A percentile compares a stretch with the other conserved stretches of the same genome.
Conservation (phyloP, 2,888 invertebrate species). For the Nephrotoma guestfalica region DNA sequence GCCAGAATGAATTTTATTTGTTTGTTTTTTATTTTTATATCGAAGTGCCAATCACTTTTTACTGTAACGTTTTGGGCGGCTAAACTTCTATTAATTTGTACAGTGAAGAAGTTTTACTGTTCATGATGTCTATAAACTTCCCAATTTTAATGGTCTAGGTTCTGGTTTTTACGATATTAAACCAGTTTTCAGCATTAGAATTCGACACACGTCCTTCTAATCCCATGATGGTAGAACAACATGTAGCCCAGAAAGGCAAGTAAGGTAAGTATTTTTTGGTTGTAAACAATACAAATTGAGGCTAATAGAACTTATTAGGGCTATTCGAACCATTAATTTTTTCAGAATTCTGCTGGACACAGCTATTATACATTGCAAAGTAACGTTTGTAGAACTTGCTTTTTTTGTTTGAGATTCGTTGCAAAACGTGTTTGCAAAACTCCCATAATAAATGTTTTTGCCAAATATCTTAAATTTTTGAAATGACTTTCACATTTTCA, state of each 20-base stretch:
- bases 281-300: neutral
- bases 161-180: neutral
- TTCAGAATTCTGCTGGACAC: too few species aligned
- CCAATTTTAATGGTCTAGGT: neutral
- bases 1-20: neutral
- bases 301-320: too few species aligned
- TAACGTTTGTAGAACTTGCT: too few species aligned
- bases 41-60: too few species aligned
- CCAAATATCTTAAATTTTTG: too few species aligned
- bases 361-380: too few species aligned
- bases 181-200: neutral
- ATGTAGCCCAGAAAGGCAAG: neutral
- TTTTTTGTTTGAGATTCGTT: too few species aligned
- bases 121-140: neutral
- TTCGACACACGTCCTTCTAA: neutral
- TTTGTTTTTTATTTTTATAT: too few species aligned
- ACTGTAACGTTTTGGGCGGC: neutral
- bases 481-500: too few species aligned
- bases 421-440: too few species aligned
- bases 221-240: neutral
- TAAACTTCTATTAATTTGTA: neutral
- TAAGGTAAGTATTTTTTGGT: neutral
- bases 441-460: too few species aligned
- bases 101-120: neutral
- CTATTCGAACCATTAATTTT: too few species aligned